Percentiles rank a stretch among this genome's conserved stretches.
These are phyloP conservation scores for Petrocephalus sullivani DNA, from an alignment of 2,797 vertebrate genomes.

Conservation along the genomic window DNA sequence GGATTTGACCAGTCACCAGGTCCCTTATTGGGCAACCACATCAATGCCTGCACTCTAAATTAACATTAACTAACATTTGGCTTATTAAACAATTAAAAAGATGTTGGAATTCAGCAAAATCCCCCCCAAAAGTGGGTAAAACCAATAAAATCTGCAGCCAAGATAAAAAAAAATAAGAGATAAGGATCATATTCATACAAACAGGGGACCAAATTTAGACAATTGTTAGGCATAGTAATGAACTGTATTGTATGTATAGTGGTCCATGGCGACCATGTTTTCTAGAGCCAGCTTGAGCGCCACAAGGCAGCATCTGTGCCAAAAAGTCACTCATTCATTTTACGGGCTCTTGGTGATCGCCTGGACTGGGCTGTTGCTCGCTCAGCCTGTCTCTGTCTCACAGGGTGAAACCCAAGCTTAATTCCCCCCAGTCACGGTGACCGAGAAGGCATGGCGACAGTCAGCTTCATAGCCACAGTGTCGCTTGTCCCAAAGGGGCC, in stretches of 20 bases:
- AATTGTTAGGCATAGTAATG: neutral
- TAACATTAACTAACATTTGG: neutral
- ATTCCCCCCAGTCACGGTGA: neutral
- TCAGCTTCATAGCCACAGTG: neutral
- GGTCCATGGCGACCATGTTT: neutral
- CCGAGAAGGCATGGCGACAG: neutral
- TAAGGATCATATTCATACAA: conserved; percentile 22
- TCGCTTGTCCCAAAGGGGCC: neutral
- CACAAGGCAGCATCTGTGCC: conserved; percentile 71
- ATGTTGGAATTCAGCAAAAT: neutral
- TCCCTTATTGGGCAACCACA: neutral
- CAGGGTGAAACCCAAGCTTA: neutral
- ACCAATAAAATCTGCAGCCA: neutral
- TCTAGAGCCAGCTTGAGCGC: conserved; percentile 6
- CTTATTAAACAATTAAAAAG: neutral
- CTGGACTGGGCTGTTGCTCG: conserved; percentile 12
- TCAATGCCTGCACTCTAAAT: neutral
- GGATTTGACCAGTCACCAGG: neutral
- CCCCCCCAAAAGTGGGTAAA: neutral
- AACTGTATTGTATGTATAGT: conserved; percentile 12
- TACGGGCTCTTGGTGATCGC: conserved; percentile 36
- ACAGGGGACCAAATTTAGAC: conserved; percentile 23
- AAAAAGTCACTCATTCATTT: conserved; percentile 54
- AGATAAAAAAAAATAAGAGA: neutral
- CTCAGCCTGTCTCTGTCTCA: neutral